Evolutionary conservation across 2,797 vertebrate genomes (phyloP).

Genomic region (Prunella strophiata): DNA sequence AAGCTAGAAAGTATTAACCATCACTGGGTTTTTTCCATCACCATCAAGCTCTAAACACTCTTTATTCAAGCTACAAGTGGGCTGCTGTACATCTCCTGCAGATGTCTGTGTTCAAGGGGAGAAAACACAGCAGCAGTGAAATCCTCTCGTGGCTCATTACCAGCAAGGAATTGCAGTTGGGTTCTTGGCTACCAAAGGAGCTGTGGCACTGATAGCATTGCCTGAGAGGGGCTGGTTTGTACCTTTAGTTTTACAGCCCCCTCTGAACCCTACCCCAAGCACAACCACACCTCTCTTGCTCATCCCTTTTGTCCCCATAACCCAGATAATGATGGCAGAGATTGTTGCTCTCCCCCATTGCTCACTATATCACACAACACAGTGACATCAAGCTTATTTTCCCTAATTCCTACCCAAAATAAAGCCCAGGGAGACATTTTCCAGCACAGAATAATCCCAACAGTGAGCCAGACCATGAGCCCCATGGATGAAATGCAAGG

Average conservation of each 20-base stretch:
- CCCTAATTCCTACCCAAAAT: background rate
- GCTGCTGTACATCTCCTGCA: conserved; percentile 45
- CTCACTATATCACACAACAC: background rate
- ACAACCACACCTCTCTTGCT: background rate
- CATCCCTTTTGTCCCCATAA: background rate
- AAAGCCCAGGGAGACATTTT: background rate
- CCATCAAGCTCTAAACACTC: conserved; percentile 11
- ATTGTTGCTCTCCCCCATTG: background rate
- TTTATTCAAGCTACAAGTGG: conserved; percentile 43
- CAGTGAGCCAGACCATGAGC: rapidly evolving
- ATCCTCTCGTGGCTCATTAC: conserved; percentile 28
- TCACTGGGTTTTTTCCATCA: background rate
- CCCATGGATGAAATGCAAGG: background rate
- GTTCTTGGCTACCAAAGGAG: background rate
- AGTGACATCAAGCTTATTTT: background rate
- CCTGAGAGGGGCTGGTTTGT: background rate
- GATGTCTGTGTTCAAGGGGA: conserved; percentile 31
- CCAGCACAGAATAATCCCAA: background rate
- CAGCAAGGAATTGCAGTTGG: background rate
- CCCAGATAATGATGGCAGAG: background rate
- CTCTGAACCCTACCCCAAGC: background rate
- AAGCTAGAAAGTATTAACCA: conserved; percentile 20
- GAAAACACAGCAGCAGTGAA: background rate
- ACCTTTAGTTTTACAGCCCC: background rate
- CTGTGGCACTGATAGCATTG: background rate